Evolutionary conservation across 1,140 invertebrate species (phyloP).

Genomic region (Drosophila sulfurigaster): DNA sequence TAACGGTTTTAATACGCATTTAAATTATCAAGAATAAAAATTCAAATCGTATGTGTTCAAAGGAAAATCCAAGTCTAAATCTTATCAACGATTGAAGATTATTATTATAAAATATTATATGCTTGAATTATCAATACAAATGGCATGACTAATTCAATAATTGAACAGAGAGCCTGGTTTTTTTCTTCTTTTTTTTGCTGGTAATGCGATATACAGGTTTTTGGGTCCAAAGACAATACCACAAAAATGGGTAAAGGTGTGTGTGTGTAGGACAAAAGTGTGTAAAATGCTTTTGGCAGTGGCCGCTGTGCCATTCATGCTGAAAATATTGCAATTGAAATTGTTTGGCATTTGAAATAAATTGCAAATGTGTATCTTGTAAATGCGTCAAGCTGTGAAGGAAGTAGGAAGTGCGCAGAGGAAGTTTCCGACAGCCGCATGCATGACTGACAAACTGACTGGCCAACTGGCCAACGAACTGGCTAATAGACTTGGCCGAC

Average conservation of each 20-base stretch:
- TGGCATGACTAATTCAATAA: background rate
- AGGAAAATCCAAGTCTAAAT: too few relatives aligned
- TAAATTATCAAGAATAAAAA: too few relatives aligned
- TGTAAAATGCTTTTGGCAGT: slow-evolving; percentile 19
- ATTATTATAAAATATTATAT: background rate
- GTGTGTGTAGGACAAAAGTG: slow-evolving; percentile 5
- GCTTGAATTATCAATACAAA: background rate
- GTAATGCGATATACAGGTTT: background rate
- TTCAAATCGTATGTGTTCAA: too few relatives aligned
- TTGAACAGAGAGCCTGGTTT: background rate
- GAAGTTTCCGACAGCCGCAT: slow-evolving; percentile 49
- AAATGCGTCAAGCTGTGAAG: slow-evolving; percentile 55
- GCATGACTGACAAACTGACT: slow-evolving; percentile 34
- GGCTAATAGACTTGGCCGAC: background rate
- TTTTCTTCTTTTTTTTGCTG: background rate
- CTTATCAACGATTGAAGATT: background rate
- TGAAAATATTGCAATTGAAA: slow-evolving; percentile 62
- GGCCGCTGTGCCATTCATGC: slow-evolving; percentile 67
- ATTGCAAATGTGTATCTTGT: slow-evolving; percentile 76
- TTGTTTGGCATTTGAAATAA: slow-evolving; percentile 75
- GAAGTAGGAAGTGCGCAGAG: slow-evolving; percentile 74
- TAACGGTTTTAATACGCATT: too few relatives aligned
- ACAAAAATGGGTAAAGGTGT: slow-evolving; percentile 38
- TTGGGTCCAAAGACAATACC: slow-evolving; percentile 25
- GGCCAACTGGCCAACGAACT: slow-evolving; percentile 14